A percentile compares a stretch with the other conserved stretches of the same genome.
Evolutionary conservation across 2,113 vertebrate genomes (phyloP).

Genomic region (Vicugna pacos): DNA sequence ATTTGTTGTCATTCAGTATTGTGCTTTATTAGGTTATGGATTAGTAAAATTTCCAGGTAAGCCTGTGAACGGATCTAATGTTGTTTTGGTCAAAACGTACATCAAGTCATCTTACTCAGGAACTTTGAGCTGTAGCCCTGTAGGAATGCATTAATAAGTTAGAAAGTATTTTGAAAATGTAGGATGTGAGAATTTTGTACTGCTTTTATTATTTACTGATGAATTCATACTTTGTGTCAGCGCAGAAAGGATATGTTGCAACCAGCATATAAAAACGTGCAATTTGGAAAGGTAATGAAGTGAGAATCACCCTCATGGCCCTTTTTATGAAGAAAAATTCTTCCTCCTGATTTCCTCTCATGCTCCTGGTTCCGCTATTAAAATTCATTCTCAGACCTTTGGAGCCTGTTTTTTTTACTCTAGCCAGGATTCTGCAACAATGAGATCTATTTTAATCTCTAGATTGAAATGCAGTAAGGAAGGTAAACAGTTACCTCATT

Average conservation of each 20-base stretch:
- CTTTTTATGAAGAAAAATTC: constrained; percentile 65
- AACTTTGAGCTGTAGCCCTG: neutral
- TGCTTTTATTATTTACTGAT: constrained; percentile 45
- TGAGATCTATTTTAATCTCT: constrained; percentile 84
- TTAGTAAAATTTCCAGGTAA: constrained; percentile 18
- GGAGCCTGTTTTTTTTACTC: constrained; percentile 9
- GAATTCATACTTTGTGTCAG: constrained; percentile 16
- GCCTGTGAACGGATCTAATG: neutral
- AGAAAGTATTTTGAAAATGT: constrained; percentile 51
- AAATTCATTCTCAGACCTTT: constrained; percentile 50
- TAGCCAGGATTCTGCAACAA: constrained; percentile 76
- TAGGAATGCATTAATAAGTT: constrained; percentile 31
- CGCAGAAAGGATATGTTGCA: neutral
- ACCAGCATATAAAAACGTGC: neutral
- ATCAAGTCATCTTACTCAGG: neutral
- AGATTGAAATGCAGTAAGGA: constrained; percentile 82
- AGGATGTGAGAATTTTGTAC: neutral
- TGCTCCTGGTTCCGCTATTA: constrained; percentile 63
- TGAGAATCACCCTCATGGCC: constrained; percentile 48
- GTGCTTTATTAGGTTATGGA: neutral
- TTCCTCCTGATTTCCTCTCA: constrained; percentile 54
- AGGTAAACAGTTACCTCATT: constrained; percentile 84
- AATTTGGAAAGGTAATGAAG: constrained; percentile 51
- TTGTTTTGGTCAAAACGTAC: constrained; percentile 19
- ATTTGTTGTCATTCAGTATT: neutral